Conservation (phyloP, 2,888 invertebrate genomes). For the Hetaerina titia region DNA sequence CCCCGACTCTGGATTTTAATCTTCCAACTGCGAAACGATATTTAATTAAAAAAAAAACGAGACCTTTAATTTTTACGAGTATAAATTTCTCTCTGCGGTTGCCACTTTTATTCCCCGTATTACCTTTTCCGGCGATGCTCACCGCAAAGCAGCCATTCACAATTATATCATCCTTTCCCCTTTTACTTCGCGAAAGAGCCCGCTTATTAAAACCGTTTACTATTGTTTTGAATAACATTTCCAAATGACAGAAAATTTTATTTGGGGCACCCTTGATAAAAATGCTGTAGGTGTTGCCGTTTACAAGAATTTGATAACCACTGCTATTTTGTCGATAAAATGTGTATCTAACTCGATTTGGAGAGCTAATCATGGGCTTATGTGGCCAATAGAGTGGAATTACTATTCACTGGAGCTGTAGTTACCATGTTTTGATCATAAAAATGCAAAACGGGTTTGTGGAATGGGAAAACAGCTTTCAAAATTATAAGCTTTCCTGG, state of each 20-base stretch:
- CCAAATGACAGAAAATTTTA: not conserved
- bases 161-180: not conserved
- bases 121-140: not conserved
- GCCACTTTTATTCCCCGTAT: not conserved
- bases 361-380: too few relatives aligned
- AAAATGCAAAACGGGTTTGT: too few relatives aligned
- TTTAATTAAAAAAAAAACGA: not conserved
- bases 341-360: too few relatives aligned
- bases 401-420: too few relatives aligned
- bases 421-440: too few relatives aligned
- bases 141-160: not conserved
- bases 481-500: too few relatives aligned
- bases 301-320: too few relatives aligned
- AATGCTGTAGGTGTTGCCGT: too few relatives aligned
- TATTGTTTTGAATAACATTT: not conserved
- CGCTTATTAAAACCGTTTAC: not conserved
- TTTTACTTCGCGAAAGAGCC: not conserved
- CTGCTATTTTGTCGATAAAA: too few relatives aligned
- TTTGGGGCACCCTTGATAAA: not conserved
- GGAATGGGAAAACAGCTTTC: too few relatives aligned
- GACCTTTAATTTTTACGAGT: not conserved
- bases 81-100: slow-evolving; percentile 17
- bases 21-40: not conserved
- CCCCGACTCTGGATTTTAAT: slow-evolving; percentile 8
- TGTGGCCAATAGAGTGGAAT: too few relatives aligned